A percentile compares a stretch with the other conserved stretches of the same genome.
Conservation (phyloP, 1,140 invertebrate species). For the Trichogramma pretiosum region DNA sequence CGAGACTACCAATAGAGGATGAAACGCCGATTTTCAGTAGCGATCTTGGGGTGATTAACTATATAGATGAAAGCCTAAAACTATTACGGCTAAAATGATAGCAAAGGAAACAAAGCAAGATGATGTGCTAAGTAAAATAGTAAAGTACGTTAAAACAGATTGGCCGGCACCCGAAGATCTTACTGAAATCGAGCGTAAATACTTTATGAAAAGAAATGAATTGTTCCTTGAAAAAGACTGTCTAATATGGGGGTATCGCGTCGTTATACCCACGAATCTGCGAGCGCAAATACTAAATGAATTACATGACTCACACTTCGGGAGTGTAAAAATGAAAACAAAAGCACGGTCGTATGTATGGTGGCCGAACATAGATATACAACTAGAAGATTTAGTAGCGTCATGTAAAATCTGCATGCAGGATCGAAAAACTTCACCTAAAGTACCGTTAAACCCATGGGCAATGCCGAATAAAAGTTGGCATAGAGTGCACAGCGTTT, state of each 20-base stretch:
- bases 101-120: constrained; percentile 5
- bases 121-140: too few relatives aligned
- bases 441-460: neutral
- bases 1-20: constrained; percentile 20
- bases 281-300: neutral
- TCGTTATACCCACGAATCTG: neutral
- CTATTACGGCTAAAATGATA: neutral
- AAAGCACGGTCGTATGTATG: neutral
- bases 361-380: neutral
- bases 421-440: neutral
- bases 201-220: constrained; percentile 2
- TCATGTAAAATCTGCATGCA: neutral
- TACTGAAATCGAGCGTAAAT: neutral
- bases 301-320: constrained; percentile 10
- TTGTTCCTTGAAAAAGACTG: constrained; percentile 5
- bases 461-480: neutral
- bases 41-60: neutral
- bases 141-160: neutral
- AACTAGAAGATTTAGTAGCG: neutral
- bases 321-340: constrained; percentile 13
- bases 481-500: neutral
- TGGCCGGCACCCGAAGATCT: neutral
- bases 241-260: constrained; percentile 1
- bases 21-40: constrained; percentile 1
- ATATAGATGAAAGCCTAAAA: neutral